Percentiles rank a stretch among this genome's conserved stretches.
phyloP scores from a whole-genome alignment of 2,888 invertebrate species.

The Galerucella calmariensis region DNA sequence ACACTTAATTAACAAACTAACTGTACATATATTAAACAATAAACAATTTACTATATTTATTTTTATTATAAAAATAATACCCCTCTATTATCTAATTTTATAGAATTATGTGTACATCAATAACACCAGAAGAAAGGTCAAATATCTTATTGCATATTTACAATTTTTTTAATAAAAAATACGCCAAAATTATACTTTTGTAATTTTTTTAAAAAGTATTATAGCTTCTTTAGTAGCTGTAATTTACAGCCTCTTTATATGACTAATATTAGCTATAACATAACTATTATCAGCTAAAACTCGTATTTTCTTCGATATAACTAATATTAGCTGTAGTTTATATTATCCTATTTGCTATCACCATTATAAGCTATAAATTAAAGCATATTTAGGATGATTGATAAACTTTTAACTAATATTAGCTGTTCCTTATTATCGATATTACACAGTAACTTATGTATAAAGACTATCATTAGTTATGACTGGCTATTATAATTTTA shows the following conservation, averaged over 20 bases:
- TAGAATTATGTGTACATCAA: slow-evolving; percentile 44
- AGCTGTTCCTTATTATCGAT: too few relatives aligned
- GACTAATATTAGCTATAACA: neutral
- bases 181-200: slow-evolving; percentile 26
- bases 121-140: slow-evolving; percentile 50
- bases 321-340: neutral
- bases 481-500: too few relatives aligned
- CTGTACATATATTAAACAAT: neutral
- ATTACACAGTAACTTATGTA: too few relatives aligned
- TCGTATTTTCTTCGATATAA: neutral
- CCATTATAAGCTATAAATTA: neutral
- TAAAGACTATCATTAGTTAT: too few relatives aligned
- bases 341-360: neutral
- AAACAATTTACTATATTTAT: neutral
- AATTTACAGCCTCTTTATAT: slow-evolving; percentile 5
- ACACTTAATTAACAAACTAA: neutral
- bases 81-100: slow-evolving; percentile 36
- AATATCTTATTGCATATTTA: slow-evolving; percentile 56
- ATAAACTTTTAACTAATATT: too few relatives aligned
- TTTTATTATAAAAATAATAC: slow-evolving; percentile 6
- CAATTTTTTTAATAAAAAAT: slow-evolving; percentile 39
- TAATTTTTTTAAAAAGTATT: slow-evolving; percentile 18
- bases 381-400: neutral
- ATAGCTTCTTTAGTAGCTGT: slow-evolving; percentile 29
- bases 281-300: neutral